phyloP scores from a whole-genome alignment of 2,113 vertebrate species.

The Pangasianodon hypophthalmus region DNA sequence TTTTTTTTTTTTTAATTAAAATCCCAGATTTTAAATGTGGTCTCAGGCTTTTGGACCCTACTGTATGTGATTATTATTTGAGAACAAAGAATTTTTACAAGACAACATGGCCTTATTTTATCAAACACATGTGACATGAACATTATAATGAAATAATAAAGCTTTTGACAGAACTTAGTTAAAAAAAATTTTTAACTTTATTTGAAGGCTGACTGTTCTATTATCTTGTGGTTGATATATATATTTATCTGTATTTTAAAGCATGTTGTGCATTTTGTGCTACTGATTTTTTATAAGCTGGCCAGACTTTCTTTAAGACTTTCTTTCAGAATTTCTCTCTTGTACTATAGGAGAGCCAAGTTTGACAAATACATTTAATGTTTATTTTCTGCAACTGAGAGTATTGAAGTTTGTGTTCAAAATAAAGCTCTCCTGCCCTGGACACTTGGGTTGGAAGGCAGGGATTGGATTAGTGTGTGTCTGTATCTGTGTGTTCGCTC shows the following conservation, averaged over 20 bases:
- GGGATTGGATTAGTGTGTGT: constrained; percentile 35
- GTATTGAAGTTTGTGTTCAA: constrained; percentile 3
- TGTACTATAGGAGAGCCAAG: not conserved
- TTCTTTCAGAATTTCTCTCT: no score
- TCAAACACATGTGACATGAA: not conserved
- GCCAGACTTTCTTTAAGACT: no score
- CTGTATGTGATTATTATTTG: no score
- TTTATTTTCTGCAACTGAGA: not conserved
- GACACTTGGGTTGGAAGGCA: not conserved
- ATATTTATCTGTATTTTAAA: not conserved
- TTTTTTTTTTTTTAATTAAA: no score
- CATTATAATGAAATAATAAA: no score
- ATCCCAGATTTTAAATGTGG: not conserved
- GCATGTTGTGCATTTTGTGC: not conserved
- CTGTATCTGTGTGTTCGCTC: constrained; percentile 13
- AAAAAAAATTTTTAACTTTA: no score
- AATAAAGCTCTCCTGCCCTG: constrained; percentile 14
- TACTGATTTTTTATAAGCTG: not conserved
- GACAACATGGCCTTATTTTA: not conserved
- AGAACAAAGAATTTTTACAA: not conserved
- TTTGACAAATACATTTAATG: not conserved
- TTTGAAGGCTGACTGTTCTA: no score
- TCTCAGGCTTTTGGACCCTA: no score
- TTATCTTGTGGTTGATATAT: no score
- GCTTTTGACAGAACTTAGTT: no score